Evolutionary conservation across 2,888 invertebrate genomes (phyloP).

Genomic region (Aleiodes leptofemur): DNA sequence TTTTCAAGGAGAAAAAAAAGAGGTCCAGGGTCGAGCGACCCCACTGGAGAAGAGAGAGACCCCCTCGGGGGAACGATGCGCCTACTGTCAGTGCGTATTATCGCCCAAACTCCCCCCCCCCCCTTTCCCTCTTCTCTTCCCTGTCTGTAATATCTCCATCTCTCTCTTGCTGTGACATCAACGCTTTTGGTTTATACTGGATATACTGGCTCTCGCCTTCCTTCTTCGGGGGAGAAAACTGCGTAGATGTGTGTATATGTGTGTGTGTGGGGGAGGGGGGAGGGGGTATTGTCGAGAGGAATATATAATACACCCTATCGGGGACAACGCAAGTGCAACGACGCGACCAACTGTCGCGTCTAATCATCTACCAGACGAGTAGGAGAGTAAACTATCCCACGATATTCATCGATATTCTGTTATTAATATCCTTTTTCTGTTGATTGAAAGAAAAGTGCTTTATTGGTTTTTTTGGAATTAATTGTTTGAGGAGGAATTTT

Average conservation of each 20-base stretch:
- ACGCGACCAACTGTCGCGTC: constrained; percentile 73
- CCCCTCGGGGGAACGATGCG: constrained; percentile 59
- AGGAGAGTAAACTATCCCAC: constrained; percentile 65
- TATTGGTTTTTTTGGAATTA: too few relatives aligned
- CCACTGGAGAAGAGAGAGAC: constrained; percentile 41
- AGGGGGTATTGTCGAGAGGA: constrained; percentile 45
- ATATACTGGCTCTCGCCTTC: constrained; percentile 32
- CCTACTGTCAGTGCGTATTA: constrained; percentile 73
- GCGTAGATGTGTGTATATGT: constrained; percentile 48
- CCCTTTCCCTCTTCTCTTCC: constrained; percentile 21
- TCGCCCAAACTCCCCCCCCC: constrained; percentile 59
- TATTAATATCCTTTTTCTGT: constrained; percentile 32
- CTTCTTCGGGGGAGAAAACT: constrained; percentile 27
- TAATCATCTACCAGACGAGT: constrained; percentile 71
- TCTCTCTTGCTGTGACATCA: constrained; percentile 25
- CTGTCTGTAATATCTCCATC: neutral
- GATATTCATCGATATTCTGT: constrained; percentile 37
- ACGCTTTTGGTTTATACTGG: constrained; percentile 29
- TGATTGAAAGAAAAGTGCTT: neutral
- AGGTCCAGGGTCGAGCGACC: constrained; percentile 53
- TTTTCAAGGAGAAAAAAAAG: neutral
- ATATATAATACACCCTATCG: constrained; percentile 58
- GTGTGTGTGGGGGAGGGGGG: neutral
- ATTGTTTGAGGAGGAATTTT: too few relatives aligned
- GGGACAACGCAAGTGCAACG: constrained; percentile 56